Base-by-base conservation (phyloP, 92 coral and sea anemone species). In the Porites lobata region DNA sequence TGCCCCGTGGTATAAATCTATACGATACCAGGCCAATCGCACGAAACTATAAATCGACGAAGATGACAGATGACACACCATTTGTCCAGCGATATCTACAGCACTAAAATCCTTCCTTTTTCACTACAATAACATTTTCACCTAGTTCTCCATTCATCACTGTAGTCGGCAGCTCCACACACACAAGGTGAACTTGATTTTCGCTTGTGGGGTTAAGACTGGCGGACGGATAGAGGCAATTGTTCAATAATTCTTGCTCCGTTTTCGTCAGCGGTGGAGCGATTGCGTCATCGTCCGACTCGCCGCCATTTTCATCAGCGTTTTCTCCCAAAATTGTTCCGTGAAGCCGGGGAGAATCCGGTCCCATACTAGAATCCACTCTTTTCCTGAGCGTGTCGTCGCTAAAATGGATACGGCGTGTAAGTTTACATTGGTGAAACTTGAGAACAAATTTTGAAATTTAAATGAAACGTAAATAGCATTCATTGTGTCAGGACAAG, bases 371-470 rank as follows among this genome's bases (percentile, higher is more conserved):
- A 6, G 87, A 73, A 51, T 84, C 87, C 17, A 84, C 50, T 22
- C 87, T 84, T 22, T 84, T 84, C 81, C 80, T 38, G 51, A 84
- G 57, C 19, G 87, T 20, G 18, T 75, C 81, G 87, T 84, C 87
- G 64, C 87, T 84, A 56, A 84, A 84, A 83, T 50, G 50, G 59
- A 84, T 63, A 74, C 80, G 72, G 1, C 67, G 53, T 84, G 73
- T 72, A 72, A 76, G 93, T 90, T 90, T 90, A 76, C 73, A 69
- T 81, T 80, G 11, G 67, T 81, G 93, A 58, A 86, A 86, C 80
- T 74, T 69, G 91, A 90, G 84, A 77, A 53, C 67, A 74, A 18
- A 83, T 80, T 78, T 80, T 78, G 83, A 86, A 86, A 54, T 38
- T 54, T 56, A 17, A 50, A 66, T 22, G 65, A 72, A 85, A 67